These are phyloP conservation scores for Drosophila neotestacea DNA, from an alignment of 2,888 invertebrate genomes.

Conservation along the genomic window DNA sequence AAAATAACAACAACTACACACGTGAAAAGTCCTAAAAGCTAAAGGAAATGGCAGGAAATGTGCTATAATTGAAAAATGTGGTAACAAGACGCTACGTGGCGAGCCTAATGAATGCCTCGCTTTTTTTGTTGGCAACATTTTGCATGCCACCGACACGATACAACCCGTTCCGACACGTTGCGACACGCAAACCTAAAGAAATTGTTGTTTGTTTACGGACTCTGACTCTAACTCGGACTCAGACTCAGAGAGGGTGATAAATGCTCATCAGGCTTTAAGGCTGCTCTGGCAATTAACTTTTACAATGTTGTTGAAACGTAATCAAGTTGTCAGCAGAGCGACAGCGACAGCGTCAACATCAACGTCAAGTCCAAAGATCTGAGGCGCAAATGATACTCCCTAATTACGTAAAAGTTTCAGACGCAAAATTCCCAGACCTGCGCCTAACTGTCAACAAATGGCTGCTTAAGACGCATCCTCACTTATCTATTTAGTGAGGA, in stretches of 20 bases:
- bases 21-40: conserved; percentile 35
- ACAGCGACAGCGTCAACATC: conserved; percentile 1
- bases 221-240: neutral
- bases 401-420: conserved; percentile 69
- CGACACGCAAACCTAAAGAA: conserved; percentile 69
- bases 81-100: conserved; percentile 81
- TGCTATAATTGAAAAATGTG: conserved; percentile 84
- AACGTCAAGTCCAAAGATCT: conserved; percentile 33
- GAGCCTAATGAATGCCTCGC: conserved; percentile 78
- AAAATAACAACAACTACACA: conserved; percentile 6
- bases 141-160: conserved; percentile 60
- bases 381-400: conserved; percentile 63
- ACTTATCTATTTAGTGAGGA: conserved; percentile 4
- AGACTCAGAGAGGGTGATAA: conserved; percentile 64
- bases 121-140: conserved; percentile 59
- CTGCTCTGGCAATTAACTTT: conserved; percentile 77
- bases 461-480: conserved; percentile 49
- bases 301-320: conserved; percentile 80
- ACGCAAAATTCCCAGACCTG: conserved; percentile 59
- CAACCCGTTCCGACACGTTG: conserved; percentile 16
- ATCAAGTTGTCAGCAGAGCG: conserved; percentile 74
- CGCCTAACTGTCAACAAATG: conserved; percentile 67
- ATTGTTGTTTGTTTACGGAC: conserved; percentile 40
- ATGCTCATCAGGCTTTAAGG: conserved; percentile 79
- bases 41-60: conserved; percentile 66